Conservation (phyloP, 2,888 invertebrate species). For the Siphonodentalium dalli region DNA sequence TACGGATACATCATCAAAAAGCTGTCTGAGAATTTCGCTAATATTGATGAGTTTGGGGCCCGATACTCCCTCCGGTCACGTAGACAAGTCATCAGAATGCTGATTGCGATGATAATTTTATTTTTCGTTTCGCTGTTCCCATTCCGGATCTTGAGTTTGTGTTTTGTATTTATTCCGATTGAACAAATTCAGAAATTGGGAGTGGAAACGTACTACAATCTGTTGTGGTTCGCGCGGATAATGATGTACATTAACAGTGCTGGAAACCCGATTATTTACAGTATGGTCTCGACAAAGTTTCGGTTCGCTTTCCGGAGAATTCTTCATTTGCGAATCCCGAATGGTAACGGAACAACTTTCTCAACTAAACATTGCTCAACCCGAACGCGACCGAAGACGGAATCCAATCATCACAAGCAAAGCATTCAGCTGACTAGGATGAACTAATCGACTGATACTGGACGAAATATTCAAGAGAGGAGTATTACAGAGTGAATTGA, state of each 20-base stretch:
- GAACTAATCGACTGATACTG: too few relatives aligned
- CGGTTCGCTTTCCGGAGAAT: constrained; percentile 67
- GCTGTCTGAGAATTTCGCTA: constrained; percentile 25
- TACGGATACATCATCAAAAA: constrained; percentile 70
- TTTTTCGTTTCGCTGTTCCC: constrained; percentile 91
- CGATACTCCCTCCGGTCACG: constrained; percentile 26
- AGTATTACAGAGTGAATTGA: too few relatives aligned
- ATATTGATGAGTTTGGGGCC: too few relatives aligned
- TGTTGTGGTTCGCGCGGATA: constrained; percentile 81
- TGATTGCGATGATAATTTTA: constrained; percentile 69
- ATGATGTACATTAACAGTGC: constrained; percentile 89
- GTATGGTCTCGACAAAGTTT: constrained; percentile 90
- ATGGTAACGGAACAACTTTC: too few relatives aligned
- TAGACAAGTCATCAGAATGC: constrained; percentile 50
- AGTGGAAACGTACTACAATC: constrained; percentile 81
- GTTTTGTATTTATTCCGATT: constrained; percentile 82
- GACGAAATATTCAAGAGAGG: too few relatives aligned
- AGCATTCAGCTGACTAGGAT: too few relatives aligned
- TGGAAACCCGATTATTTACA: constrained; percentile 89
- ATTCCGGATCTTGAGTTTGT: constrained; percentile 85
- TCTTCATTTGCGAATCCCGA: too few relatives aligned
- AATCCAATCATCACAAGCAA: too few relatives aligned
- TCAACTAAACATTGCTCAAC: too few relatives aligned
- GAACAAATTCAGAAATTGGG: constrained; percentile 76
- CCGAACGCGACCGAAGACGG: too few relatives aligned